Base-by-base conservation (phyloP, 2,113 vertebrate species). In the Mixornis gularis region DNA sequence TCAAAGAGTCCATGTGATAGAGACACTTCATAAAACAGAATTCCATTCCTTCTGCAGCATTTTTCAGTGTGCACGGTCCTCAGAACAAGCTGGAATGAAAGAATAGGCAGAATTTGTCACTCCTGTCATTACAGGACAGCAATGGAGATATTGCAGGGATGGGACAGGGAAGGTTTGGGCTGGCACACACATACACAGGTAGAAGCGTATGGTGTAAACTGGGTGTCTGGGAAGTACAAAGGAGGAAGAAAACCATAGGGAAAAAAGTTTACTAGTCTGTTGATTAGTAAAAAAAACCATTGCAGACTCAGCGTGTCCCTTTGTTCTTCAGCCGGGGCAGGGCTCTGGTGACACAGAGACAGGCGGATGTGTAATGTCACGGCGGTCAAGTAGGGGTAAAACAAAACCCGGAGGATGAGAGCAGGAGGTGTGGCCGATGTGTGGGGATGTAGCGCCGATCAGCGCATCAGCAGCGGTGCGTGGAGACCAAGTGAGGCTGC, bases 391-490 rank as follows among this genome's bases (percentile, higher is more conserved):
- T 16, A 63, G 17, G 8, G 46, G 29, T 53, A 13, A 38, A 74
- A 41, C 51, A 68, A 53, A 69, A 17, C 16, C 32, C 13, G 26
- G 25, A 71, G 41, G 65, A 55, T 32, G 68, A 48, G 69, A 48
- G 46, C 49, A 30, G 46, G 52, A 76, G 32, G 56, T 27, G 40
- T 25, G 26, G 43, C 56, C 60, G 88, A 10, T n/a, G 32, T 9
- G 34, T 24, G 77, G 44, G 56, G 40, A 25, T 1, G 0, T 13
- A 12, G 29, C 15, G 7, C 41, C 36, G 21, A 13, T 65, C 9
- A 56, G 24, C 4, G 15, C 41, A 46, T 3, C 2, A 1, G 55
- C 38, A 26, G 46, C 3, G 0, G 34, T 17, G 43, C 56, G 6
- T 29, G 56, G 48, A 59, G n/a, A 59, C 38, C 48, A 9, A 30